Conservation (phyloP, 2,113 vertebrate genomes). For the Geothlypis trichas region DNA sequence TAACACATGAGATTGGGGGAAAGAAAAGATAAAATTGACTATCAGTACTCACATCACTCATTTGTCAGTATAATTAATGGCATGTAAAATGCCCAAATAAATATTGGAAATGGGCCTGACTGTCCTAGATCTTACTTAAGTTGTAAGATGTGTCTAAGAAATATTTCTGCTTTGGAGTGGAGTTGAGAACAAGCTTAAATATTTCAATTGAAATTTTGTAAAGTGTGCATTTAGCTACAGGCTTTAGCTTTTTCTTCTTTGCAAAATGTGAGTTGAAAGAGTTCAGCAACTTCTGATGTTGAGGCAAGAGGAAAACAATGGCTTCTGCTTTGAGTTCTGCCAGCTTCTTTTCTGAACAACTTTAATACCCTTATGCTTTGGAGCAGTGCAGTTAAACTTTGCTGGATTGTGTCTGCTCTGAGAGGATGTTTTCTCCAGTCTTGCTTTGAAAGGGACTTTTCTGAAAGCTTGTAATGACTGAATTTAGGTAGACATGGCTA, state of each 20-base stretch:
- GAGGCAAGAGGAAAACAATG: slow-evolving; percentile 29
- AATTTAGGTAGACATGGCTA: neutral
- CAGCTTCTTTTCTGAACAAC: slow-evolving; percentile 6
- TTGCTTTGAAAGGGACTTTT: neutral
- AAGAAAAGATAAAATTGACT: neutral
- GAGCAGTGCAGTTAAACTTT: slow-evolving; percentile 28
- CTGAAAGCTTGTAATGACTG: neutral
- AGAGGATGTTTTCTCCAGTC: slow-evolving; percentile 9
- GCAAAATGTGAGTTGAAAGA: neutral
- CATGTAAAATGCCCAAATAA: neutral
- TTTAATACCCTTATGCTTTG: slow-evolving; percentile 19
- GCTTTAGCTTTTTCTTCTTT: neutral
- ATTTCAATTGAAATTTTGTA: neutral
- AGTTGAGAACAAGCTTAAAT: neutral
- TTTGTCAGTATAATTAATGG: neutral
- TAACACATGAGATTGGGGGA: neutral
- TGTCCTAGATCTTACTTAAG: neutral
- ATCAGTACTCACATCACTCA: neutral
- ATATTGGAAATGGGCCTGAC: neutral
- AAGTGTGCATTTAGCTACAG: neutral
- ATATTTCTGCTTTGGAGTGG: neutral
- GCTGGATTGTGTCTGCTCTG: neutral
- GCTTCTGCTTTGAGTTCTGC: slow-evolving; percentile 32
- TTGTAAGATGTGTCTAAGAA: neutral
- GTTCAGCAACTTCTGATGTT: neutral